Base-by-base conservation (phyloP, 2,797 vertebrate species). In the Acipenser ruthenus region DNA sequence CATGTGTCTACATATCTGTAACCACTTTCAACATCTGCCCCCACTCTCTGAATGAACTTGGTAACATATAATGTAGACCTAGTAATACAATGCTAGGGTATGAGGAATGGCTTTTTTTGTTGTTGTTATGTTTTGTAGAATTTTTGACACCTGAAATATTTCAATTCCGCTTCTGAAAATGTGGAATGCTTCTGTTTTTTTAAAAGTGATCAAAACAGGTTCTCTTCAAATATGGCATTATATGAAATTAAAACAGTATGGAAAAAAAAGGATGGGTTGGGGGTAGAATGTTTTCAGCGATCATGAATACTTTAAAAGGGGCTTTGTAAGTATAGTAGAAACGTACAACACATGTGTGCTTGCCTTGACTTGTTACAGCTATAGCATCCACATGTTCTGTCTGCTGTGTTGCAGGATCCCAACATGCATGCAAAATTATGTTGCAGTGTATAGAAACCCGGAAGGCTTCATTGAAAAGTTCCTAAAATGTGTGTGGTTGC, bases 1-100 rank as follows among this genome's bases (percentile, higher is more conserved):
- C 73, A 61, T 80, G 74, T 76, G 75, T 68, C 66, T 48, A 74
- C 74, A 76, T 84, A 87, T 86, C 78, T 87, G 81, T 71, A 71
- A 79, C 68, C 65, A 75, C 77, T 86, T 87, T 72, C 69, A 37
- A 37, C 23, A 37, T 37, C 23, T 37, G 23, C 23, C 23, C 23
- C 23, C 23, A 37, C 23, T 75, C 71, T 60, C 52, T 78, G 75
- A 79, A 79, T 78, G 74, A 74, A 80, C 72, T 71, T 60, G 70
- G 75, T 70, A 76, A 84, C 79, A 84, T 73, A 74, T 50, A 60
- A 67, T 37, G 72, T 67, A 82, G 82, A 77, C 63, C 67, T 68
- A 69, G 58, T 73, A 69, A 69, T 48, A 66, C 53, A 64, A 60
- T 67, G 60, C 49, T 12, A 12, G 63, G 50, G 65, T 49, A 63